Conservation (phyloP, 2,113 vertebrate species). For the Anguilla rostrata region DNA sequence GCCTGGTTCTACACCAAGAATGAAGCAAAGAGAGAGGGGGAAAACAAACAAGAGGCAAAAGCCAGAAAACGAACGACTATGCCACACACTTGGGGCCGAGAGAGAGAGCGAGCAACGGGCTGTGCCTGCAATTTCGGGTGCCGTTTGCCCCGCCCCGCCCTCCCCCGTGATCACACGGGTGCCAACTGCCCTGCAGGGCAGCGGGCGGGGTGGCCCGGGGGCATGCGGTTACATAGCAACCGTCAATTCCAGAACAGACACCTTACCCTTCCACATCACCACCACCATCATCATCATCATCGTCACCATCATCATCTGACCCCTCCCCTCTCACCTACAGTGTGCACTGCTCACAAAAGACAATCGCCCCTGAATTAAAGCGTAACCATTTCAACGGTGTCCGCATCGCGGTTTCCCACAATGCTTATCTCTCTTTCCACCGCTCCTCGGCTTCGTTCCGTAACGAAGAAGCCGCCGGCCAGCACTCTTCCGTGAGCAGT, state of each 20-base stretch:
- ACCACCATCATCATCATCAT: constrained; percentile 44
- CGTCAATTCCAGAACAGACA: constrained; percentile 32
- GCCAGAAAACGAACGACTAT: constrained; percentile 24
- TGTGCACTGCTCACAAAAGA: constrained; percentile 62
- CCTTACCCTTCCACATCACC: constrained; percentile 48
- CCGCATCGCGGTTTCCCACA: background rate
- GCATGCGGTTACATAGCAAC: constrained; percentile 35
- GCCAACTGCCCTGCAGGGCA: constrained; percentile 39
- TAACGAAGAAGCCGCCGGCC: background rate
- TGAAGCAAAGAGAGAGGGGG: constrained; percentile 28
- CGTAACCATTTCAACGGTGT: background rate
- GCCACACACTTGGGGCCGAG: constrained; percentile 34
- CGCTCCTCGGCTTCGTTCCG: background rate
- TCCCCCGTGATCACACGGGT: constrained; percentile 39
- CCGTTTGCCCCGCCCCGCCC: background rate
- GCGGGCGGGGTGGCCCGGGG: constrained; percentile 23
- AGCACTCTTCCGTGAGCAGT: constrained; percentile 54
- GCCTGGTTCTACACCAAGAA: constrained; percentile 54
- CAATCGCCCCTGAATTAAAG: background rate
- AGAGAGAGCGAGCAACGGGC: constrained; percentile 41
- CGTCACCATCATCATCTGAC: background rate
- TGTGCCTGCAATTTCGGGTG: constrained; percentile 16
- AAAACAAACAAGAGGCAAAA: constrained; percentile 19
- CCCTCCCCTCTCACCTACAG: constrained; percentile 45
- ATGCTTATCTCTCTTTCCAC: background rate